Percentiles rank a stretch among this genome's conserved stretches.
Conservation (phyloP, 2,888 invertebrate genomes). For the Alcis repandata region DNA sequence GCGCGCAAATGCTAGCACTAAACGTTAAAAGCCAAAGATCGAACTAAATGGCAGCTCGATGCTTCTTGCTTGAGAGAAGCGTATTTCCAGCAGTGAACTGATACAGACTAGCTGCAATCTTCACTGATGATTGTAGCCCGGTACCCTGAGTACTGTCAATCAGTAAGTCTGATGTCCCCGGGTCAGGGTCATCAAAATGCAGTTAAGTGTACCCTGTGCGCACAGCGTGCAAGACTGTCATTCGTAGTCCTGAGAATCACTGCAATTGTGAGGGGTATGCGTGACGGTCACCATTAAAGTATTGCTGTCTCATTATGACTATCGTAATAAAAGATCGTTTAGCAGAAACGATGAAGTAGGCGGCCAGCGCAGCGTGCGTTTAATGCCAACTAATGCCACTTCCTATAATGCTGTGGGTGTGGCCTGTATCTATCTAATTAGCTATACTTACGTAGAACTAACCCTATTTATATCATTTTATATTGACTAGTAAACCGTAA, state of each 20-base stretch:
- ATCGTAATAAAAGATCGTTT: not conserved
- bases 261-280: not conserved
- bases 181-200: not conserved
- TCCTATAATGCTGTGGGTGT: conserved; percentile 1
- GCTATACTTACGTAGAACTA: not conserved
- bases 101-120: too few relatives aligned
- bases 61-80: too few relatives aligned
- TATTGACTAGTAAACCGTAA: too few relatives aligned
- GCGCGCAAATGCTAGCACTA: too few relatives aligned
- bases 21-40: too few relatives aligned
- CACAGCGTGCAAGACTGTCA: not conserved
- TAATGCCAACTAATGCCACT: not conserved
- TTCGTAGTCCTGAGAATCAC: not conserved
- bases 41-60: too few relatives aligned
- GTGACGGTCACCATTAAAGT: not conserved
- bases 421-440: not conserved
- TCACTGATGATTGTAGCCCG: too few relatives aligned
- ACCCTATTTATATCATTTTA: too few relatives aligned
- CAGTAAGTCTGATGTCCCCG: too few relatives aligned
- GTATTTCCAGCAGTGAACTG: too few relatives aligned
- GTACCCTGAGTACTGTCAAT: too few relatives aligned
- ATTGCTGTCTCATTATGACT: not conserved
- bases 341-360: not conserved
- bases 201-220: too few relatives aligned
- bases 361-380: not conserved